Percentiles rank a stretch among this genome's conserved stretches.
These are phyloP conservation scores for Excalfactoria chinensis DNA, from an alignment of 2,113 vertebrate genomes.

Conservation along the genomic window DNA sequence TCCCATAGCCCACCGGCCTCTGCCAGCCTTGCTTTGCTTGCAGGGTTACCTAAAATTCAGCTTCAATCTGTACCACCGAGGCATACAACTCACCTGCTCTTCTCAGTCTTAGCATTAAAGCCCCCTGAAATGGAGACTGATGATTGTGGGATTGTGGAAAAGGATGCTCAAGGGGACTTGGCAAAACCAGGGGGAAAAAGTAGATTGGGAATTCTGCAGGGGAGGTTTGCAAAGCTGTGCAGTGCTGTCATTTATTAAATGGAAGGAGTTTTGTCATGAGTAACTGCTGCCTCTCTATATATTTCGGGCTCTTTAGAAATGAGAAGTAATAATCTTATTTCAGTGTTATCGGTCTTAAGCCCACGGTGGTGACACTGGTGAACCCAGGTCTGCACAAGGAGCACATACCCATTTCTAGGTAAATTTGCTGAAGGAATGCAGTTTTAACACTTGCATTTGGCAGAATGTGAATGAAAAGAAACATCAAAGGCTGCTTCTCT, in stretches of 20 bases:
- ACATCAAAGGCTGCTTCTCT: background rate
- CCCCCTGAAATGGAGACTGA: background rate
- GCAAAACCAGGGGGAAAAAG: background rate
- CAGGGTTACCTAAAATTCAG: background rate
- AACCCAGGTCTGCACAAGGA: background rate
- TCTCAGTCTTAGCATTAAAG: background rate
- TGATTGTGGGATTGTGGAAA: background rate
- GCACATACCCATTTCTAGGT: background rate
- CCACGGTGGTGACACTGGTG: accelerated
- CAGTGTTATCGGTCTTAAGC: background rate
- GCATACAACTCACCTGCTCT: background rate
- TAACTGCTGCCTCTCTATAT: accelerated
- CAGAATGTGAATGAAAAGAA: background rate
- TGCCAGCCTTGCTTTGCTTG: accelerated
- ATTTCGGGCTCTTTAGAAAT: background rate
- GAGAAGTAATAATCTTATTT: background rate
- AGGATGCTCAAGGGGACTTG: background rate
- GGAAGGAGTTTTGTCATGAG: background rate
- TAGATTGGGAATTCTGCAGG: background rate
- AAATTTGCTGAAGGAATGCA: background rate
- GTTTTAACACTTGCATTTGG: background rate
- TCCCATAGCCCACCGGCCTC: background rate
- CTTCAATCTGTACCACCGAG: background rate
- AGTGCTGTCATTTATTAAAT: background rate
- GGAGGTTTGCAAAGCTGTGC: background rate